phyloP scores from a whole-genome alignment of 2,113 vertebrate species.

The Malaclemys terrapin region DNA sequence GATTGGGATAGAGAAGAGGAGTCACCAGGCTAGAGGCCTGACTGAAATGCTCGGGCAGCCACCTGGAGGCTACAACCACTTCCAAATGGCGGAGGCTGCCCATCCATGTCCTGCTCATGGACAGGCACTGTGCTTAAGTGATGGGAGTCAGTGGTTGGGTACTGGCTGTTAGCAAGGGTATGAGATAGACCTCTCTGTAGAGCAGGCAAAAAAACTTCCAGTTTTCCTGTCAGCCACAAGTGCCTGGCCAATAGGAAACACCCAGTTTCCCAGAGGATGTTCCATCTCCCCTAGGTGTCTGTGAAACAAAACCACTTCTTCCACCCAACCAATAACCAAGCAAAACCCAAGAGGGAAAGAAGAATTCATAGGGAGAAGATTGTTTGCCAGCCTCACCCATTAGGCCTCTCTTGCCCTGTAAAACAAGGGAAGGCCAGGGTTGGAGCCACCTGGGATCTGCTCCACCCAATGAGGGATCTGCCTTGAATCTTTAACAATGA shows the following conservation, averaged over 20 bases:
- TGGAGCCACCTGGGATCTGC: neutral
- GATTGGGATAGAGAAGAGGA: too few relatives aligned
- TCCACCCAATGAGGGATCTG: neutral
- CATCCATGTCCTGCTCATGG: too few relatives aligned
- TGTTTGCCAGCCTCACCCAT: neutral
- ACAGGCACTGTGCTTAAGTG: too few relatives aligned
- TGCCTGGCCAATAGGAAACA: neutral
- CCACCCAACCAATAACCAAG: neutral
- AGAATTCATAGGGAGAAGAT: neutral
- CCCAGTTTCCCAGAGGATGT: too few relatives aligned
- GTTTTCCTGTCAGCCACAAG: neutral
- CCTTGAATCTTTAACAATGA: fast-evolving
- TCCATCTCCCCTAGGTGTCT: neutral
- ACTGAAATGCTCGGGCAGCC: too few relatives aligned
- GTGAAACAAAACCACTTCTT: neutral
- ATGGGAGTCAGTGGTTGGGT: neutral
- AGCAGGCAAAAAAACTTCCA: neutral
- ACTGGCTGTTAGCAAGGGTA: neutral
- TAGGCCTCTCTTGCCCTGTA: neutral
- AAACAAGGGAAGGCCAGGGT: neutral
- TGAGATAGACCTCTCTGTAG: too few relatives aligned
- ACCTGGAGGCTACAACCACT: too few relatives aligned
- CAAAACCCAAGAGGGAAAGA: neutral
- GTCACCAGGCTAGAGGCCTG: too few relatives aligned
- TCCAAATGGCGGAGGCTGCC: too few relatives aligned